Conservation (phyloP, 2,888 invertebrate species). For the Scaptomyza cyrtandrae region DNA sequence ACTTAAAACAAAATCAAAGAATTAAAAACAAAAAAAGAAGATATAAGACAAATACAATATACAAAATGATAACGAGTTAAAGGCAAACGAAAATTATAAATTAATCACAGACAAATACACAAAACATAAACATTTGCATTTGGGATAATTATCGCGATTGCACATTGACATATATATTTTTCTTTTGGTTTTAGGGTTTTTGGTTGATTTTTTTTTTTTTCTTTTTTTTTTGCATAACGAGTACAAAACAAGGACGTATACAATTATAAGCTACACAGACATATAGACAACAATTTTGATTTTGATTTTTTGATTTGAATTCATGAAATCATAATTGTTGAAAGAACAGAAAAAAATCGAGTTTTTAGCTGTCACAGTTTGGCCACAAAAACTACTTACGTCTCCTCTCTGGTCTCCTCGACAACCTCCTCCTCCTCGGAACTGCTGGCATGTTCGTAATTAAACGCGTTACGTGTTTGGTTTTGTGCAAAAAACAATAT, state of each 20-base stretch:
- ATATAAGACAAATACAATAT: conserved; percentile 37
- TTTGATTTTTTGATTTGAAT: conserved; percentile 16
- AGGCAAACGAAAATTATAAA: conserved; percentile 16
- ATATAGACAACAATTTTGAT: conserved; percentile 48
- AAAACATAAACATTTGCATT: conserved; percentile 44
- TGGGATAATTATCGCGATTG: conserved; percentile 41
- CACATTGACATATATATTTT: conserved; percentile 43
- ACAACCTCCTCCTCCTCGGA: conserved; percentile 85
- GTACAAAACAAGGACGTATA: conserved; percentile 44
- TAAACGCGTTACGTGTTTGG: conserved; percentile 57
- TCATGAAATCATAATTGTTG: conserved; percentile 45
- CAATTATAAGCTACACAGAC: conserved; percentile 49
- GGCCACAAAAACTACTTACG: conserved; percentile 83
- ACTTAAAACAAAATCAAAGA: conserved; percentile 41
- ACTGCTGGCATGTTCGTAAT: conserved; percentile 80
- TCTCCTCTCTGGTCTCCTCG: conserved; percentile 84
- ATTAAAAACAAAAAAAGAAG: conserved; percentile 22
- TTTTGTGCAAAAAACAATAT: conserved; percentile 63
- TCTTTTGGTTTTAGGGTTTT: no score
- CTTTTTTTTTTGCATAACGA: conserved; percentile 41
- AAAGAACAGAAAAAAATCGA: conserved; percentile 38
- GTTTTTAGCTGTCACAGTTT: conserved; percentile 49
- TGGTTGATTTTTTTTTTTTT: no score
- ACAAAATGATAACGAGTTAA: conserved; percentile 26
- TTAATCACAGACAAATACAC: conserved; percentile 62